These are phyloP conservation scores for Chrysopilus asiliformis DNA, from an alignment of 2,888 invertebrate species.

Conservation along the genomic window DNA sequence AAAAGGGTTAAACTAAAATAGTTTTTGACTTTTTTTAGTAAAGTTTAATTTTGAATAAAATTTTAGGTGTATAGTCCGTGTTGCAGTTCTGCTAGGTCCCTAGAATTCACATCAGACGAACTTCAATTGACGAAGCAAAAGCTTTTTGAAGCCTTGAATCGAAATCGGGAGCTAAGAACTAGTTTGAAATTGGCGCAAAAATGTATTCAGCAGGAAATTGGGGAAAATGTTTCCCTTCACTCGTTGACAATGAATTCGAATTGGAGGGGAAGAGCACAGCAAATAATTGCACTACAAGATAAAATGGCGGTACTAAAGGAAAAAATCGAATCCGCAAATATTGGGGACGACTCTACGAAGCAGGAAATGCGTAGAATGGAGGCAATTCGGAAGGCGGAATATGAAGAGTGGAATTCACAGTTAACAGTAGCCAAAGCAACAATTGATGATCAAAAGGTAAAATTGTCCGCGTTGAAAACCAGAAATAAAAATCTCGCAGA, in stretches of 20 bases:
- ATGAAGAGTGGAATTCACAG: slow-evolving; percentile 47
- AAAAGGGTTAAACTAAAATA: no score
- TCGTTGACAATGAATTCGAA: slow-evolving; percentile 44
- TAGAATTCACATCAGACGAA: slow-evolving; percentile 37
- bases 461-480: slow-evolving; percentile 51
- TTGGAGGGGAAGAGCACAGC: slow-evolving; percentile 69
- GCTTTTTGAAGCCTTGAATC: slow-evolving; percentile 54
- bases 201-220: slow-evolving; percentile 60
- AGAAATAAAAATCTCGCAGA: slow-evolving; percentile 54
- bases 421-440: slow-evolving; percentile 41
- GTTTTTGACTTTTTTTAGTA: not conserved
- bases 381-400: slow-evolving; percentile 40
- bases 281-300: slow-evolving; percentile 53
- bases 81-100: slow-evolving; percentile 1
- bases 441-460: slow-evolving; percentile 46
- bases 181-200: slow-evolving; percentile 60
- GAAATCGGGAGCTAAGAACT: slow-evolving; percentile 52
- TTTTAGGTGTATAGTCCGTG: not conserved
- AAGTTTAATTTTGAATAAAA: not conserved
- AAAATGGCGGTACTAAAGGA: slow-evolving; percentile 53
- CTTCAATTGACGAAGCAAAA: slow-evolving; percentile 45
- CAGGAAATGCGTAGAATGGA: slow-evolving; percentile 41
- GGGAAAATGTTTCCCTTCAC: slow-evolving; percentile 53
- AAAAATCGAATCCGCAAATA: slow-evolving; percentile 34
- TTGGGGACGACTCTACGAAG: slow-evolving; percentile 7